Conservation (phyloP, 2,888 invertebrate genomes). For the Calliopum simillimum region DNA sequence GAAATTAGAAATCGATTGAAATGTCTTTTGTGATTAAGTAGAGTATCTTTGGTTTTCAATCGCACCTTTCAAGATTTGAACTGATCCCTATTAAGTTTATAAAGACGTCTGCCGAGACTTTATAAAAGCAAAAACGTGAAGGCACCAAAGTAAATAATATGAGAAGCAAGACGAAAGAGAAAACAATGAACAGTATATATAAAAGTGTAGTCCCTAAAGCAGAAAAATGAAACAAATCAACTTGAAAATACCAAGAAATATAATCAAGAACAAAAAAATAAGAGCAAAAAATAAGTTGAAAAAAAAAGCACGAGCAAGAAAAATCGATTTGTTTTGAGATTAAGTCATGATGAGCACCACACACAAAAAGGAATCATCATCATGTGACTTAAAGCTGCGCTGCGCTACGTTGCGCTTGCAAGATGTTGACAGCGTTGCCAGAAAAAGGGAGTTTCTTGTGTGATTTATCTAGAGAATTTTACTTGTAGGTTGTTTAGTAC, state of each 20-base stretch:
- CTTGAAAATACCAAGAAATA: slow-evolving; percentile 51
- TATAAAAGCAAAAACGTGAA: background rate
- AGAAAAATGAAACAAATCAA: slow-evolving; percentile 60
- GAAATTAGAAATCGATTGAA: slow-evolving; percentile 41
- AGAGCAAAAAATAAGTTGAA: slow-evolving; percentile 6
- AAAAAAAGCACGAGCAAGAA: slow-evolving; percentile 27
- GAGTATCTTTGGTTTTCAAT: slow-evolving; percentile 43
- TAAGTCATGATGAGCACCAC: slow-evolving; percentile 52
- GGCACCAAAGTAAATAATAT: slow-evolving; percentile 9
- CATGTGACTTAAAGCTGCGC: slow-evolving; percentile 45
- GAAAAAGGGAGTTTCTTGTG: slow-evolving; percentile 13
- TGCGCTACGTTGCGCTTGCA: background rate
- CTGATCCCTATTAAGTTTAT: slow-evolving; percentile 39
- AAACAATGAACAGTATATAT: background rate
- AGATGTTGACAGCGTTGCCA: slow-evolving; percentile 19
- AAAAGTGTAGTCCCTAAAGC: slow-evolving; percentile 15
- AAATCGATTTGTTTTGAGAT: slow-evolving; percentile 63
- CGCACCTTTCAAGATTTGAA: slow-evolving; percentile 42
- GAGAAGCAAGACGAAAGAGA: background rate
- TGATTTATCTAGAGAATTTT: slow-evolving; percentile 34
- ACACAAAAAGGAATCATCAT: slow-evolving; percentile 35
- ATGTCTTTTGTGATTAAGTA: slow-evolving; percentile 42
- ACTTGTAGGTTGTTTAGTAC: slow-evolving; percentile 47
- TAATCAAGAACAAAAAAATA: slow-evolving; percentile 23
- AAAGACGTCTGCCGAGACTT: slow-evolving; percentile 21